Evolutionary conservation across 2,888 invertebrate genomes (phyloP).

Genomic region (Proisotoma minuta): DNA sequence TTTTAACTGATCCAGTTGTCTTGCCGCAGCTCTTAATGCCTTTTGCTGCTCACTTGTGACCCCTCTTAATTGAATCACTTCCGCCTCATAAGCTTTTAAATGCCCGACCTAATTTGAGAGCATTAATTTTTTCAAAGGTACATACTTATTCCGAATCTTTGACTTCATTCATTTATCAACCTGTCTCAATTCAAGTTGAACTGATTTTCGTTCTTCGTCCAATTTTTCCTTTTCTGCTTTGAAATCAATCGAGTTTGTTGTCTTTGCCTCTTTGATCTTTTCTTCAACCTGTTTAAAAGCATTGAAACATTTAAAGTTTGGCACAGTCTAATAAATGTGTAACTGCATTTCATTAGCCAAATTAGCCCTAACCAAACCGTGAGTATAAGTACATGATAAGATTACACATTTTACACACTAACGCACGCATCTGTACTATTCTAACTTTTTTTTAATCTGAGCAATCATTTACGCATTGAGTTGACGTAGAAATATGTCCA

Average conservation of each 20-base stretch:
- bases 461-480: no score
- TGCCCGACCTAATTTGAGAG: conserved; percentile 52
- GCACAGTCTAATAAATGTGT: no score
- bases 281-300: no score
- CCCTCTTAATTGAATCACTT: conserved; percentile 58
- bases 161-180: conserved; percentile 34
- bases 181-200: conserved; percentile 48
- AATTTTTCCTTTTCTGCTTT: conserved; percentile 44
- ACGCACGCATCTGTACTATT: no score
- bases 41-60: conserved; percentile 60
- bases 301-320: no score
- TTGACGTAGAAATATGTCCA: no score
- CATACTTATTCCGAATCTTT: not conserved
- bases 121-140: not conserved
- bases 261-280: no score
- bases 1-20: conserved; percentile 59
- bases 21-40: conserved; percentile 55
- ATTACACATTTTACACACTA: no score
- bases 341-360: no score
- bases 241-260: conserved; percentile 42
- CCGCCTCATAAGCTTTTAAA: conserved; percentile 57
- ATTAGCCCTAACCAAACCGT: no score
- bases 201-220: conserved; percentile 43
- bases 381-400: no score
- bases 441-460: no score